Evolutionary conservation across 2,113 vertebrate species (phyloP).

Genomic region (Galbula dea): DNA sequence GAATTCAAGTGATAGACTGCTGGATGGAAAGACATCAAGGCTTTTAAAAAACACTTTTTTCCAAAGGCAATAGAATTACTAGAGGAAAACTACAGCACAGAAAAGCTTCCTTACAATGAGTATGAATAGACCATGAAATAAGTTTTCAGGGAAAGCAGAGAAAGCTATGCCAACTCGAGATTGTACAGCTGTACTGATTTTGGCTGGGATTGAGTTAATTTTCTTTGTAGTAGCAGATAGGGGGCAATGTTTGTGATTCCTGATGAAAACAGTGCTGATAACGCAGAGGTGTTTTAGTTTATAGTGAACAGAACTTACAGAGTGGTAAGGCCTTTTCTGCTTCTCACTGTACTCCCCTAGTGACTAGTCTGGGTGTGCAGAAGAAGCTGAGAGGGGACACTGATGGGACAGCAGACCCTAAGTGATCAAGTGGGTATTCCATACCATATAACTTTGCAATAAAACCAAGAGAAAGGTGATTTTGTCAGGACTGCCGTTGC

Average conservation of each 20-base stretch:
- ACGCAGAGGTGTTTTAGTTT: background rate
- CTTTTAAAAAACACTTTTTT: background rate
- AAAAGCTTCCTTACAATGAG: background rate
- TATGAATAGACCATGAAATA: background rate
- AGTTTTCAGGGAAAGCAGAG: background rate
- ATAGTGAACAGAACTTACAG: background rate
- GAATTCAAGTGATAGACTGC: background rate
- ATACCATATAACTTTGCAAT: fast-evolving
- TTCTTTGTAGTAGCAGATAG: background rate
- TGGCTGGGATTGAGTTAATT: background rate
- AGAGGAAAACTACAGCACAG: background rate
- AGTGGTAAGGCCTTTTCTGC: background rate
- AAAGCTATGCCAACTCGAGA: background rate
- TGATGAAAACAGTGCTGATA: background rate
- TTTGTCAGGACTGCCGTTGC: background rate
- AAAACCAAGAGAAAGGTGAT: background rate
- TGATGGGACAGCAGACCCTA: background rate
- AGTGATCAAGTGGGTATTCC: background rate
- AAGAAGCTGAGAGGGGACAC: background rate
- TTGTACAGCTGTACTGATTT: background rate
- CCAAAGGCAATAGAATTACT: background rate
- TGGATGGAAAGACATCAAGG: background rate
- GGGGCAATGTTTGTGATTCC: background rate
- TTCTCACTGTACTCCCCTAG: background rate
- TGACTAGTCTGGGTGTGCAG: background rate